Percentiles rank a stretch among this genome's conserved stretches.
Evolutionary conservation across 53 echinoderm and acorn worm genomes (phyloP).

Genomic region (Astropecten irregularis): DNA sequence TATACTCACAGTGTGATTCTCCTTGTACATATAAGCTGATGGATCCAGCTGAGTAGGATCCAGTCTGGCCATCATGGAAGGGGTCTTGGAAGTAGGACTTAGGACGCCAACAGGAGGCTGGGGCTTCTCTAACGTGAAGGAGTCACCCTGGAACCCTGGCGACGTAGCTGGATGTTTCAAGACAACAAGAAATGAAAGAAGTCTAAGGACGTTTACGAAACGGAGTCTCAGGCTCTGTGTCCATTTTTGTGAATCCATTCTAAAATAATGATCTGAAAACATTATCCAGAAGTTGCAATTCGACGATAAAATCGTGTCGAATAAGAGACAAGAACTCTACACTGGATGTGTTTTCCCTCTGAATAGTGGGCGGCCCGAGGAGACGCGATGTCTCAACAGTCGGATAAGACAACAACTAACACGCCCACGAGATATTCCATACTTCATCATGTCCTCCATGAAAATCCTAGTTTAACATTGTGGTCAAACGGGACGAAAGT

Average conservation of each 20-base stretch:
- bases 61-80: slow-evolving; percentile 86
- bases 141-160: slow-evolving; percentile 45
- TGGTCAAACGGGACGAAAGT: too few species aligned
- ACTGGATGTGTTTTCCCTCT: not conserved
- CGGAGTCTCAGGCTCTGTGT: too few species aligned
- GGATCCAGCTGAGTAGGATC: slow-evolving; percentile 92
- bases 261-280: too few species aligned
- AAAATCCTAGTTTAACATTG: too few species aligned
- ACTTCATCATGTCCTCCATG: too few species aligned
- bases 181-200: too few species aligned
- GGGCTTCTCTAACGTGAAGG: slow-evolving; percentile 76
- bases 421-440: too few species aligned
- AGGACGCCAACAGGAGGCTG: slow-evolving; percentile 72
- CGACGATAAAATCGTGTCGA: not conserved
- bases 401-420: too few species aligned
- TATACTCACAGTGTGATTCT: slow-evolving; percentile 70
- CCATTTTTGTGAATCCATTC: too few species aligned
- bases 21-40: slow-evolving; percentile 89
- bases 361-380: too few species aligned
- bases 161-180: slow-evolving; percentile 62
- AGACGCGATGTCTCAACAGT: too few species aligned
- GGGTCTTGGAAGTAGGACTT: slow-evolving; percentile 69
- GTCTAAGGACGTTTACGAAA: too few species aligned
- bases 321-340: not conserved
- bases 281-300: not conserved